phyloP scores from a whole-genome alignment of 2,797 vertebrate genomes.

The Urophycis tenuis region DNA sequence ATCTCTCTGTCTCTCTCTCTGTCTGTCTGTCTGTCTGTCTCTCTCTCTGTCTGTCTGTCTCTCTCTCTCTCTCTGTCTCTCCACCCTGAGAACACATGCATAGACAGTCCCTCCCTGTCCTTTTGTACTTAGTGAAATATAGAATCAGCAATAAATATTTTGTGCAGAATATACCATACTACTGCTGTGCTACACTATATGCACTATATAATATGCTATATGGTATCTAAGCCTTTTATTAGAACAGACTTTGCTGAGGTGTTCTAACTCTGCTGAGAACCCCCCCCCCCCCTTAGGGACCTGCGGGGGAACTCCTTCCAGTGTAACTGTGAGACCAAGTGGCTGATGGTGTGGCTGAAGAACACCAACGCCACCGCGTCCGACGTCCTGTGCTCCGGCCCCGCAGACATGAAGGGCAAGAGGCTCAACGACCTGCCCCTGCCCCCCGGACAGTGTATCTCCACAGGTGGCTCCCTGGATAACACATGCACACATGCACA shows the following conservation, averaged over 20 bases:
- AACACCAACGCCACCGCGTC: slow-evolving; percentile 94
- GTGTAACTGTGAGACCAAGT: slow-evolving; percentile 94
- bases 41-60: no score
- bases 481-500: background rate
- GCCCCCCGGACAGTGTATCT: slow-evolving; percentile 84
- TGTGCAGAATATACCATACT: no score
- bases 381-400: slow-evolving; percentile 89
- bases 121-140: no score
- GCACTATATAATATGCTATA: no score
- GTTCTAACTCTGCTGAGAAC: no score
- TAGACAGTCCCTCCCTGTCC: no score
- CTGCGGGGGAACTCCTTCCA: slow-evolving; percentile 93
- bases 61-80: no score
- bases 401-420: slow-evolving; percentile 85
- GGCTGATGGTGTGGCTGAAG: slow-evolving; percentile 96
- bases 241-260: background rate
- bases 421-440: slow-evolving; percentile 86
- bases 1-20: no score
- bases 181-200: background rate
- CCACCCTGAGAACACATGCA: no score
- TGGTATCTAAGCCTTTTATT: slow-evolving; percentile 30
- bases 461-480: slow-evolving; percentile 74
- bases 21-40: no score
- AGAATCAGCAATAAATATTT: no score
- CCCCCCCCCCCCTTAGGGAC: slow-evolving; percentile 71